phyloP scores from a whole-genome alignment of 2,113 vertebrate species.

The Clinocottus analis region DNA sequence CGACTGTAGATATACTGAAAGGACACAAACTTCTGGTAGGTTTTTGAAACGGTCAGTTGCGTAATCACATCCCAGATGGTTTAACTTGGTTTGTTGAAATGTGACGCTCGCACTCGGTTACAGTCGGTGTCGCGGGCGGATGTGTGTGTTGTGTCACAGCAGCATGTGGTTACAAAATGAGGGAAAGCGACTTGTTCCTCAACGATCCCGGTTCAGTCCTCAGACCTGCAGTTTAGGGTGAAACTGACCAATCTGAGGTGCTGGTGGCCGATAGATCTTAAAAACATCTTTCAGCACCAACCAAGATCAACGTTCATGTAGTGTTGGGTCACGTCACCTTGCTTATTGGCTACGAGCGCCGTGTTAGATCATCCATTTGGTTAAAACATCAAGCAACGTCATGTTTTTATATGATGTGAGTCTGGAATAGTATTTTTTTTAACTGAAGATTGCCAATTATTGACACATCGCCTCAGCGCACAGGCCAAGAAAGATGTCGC shows the following conservation, averaged over 20 bases:
- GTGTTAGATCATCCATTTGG: slow-evolving; percentile 31
- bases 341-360: not conserved
- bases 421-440: slow-evolving; percentile 27
- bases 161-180: not conserved
- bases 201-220: not conserved
- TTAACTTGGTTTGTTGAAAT: not conserved
- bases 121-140: not conserved
- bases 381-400: not conserved
- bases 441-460: slow-evolving; percentile 7
- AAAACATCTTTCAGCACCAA: not conserved
- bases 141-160: not conserved
- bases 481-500: slow-evolving; percentile 13
- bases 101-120: not conserved
- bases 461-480: not conserved
- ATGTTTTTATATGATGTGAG: slow-evolving; percentile 38
- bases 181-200: not conserved
- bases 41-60: not conserved
- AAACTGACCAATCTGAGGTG: not conserved
- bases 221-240: not conserved
- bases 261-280: not conserved
- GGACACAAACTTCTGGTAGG: not conserved
- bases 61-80: not conserved
- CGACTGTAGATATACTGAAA: not conserved
- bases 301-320: not conserved
- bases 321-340: slow-evolving; percentile 3